phyloP scores from a whole-genome alignment of 2,113 vertebrate genomes.

The Sylvietta virens region DNA sequence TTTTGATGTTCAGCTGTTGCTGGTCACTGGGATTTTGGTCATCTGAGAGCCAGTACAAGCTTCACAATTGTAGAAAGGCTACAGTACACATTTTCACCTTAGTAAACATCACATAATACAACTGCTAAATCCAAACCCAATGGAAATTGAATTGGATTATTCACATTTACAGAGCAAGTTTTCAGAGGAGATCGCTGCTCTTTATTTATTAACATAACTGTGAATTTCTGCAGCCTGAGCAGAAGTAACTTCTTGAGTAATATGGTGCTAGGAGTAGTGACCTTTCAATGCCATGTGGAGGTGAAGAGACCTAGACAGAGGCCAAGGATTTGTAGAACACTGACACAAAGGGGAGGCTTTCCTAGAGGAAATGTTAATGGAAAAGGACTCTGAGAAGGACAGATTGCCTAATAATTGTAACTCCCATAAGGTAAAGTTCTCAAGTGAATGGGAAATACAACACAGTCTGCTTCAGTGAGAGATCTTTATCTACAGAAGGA shows the following conservation, averaged over 20 bases:
- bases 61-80: background rate
- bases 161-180: background rate
- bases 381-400: background rate
- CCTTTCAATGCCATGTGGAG: rapidly evolving
- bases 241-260: background rate
- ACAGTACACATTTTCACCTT: background rate
- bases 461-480: background rate
- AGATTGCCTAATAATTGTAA: background rate
- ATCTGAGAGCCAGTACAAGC: background rate
- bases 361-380: background rate
- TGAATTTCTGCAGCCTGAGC: background rate
- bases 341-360: background rate
- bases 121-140: background rate
- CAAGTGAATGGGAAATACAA: background rate
- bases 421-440: background rate
- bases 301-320: background rate
- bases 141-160: background rate
- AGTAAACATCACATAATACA: background rate
- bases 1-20: background rate
- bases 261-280: background rate
- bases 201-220: background rate
- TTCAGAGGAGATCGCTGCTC: background rate
- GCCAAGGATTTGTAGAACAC: background rate
- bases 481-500: background rate
- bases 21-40: background rate